Conservation (phyloP, 2,113 vertebrate species). For the Syngnathus floridae region DNA sequence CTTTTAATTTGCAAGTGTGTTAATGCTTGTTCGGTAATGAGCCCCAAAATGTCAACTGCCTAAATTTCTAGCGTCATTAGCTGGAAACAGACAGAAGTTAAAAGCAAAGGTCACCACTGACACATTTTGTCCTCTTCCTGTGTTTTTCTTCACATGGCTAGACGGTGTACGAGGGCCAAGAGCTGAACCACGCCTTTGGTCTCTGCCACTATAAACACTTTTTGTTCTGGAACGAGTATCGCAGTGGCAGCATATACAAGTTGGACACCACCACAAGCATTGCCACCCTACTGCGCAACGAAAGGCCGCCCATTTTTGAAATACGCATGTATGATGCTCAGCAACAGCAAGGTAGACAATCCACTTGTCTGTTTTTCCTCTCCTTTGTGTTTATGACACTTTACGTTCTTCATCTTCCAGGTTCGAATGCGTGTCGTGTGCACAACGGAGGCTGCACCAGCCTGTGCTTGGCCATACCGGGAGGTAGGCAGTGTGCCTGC, state of each 20-base stretch:
- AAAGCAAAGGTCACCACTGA: background rate
- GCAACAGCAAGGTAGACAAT: conserved; percentile 70
- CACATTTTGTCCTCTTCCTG: conserved; percentile 1
- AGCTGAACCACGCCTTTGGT: conserved; percentile 92
- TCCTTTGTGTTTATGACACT: background rate
- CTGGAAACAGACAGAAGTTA: background rate
- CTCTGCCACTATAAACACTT: conserved; percentile 94
- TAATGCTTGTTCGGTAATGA: background rate
- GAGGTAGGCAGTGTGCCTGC: conserved; percentile 83
- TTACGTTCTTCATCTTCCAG: conserved; percentile 49
- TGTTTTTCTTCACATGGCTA: conserved; percentile 43
- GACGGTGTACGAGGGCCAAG: conserved; percentile 91
- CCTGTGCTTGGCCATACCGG: conserved; percentile 87
- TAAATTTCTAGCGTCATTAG: conserved; percentile 4
- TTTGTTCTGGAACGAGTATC: conserved; percentile 97
- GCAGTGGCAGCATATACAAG: conserved; percentile 92
- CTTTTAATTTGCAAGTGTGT: background rate
- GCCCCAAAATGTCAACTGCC: background rate
- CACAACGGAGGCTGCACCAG: conserved; percentile 95
- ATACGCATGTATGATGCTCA: conserved; percentile 97
- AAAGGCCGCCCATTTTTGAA: conserved; percentile 94
- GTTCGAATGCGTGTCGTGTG: conserved; percentile 85
- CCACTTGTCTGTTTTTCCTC: background rate
- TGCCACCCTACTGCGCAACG: conserved; percentile 83
- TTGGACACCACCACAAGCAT: conserved; percentile 78